Conservation (phyloP, 2,113 vertebrate species). For the Neodon shergylaensis region DNA sequence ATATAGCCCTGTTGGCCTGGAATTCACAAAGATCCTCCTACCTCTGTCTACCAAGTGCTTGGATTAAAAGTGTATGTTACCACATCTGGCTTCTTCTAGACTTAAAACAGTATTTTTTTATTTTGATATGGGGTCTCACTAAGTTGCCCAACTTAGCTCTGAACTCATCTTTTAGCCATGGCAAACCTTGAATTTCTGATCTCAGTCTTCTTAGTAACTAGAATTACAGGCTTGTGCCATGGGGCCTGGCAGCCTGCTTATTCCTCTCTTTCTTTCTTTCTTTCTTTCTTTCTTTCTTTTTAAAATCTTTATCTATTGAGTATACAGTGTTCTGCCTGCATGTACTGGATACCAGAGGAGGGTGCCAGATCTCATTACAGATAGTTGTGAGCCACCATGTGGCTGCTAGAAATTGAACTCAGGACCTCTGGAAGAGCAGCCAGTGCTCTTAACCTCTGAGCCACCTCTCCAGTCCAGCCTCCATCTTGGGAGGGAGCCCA, state of each 20-base stretch:
- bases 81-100: neutral
- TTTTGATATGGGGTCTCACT: neutral
- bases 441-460: no score
- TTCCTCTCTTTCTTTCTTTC: neutral
- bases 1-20: neutral
- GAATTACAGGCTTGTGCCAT: neutral
- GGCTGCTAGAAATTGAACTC: no score
- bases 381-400: no score
- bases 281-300: accelerated
- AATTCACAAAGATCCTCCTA: neutral
- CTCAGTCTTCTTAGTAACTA: neutral
- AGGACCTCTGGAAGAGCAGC: no score
- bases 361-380: no score
- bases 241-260: neutral
- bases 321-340: no score
- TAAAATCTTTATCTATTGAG: no score
- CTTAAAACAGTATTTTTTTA: neutral
- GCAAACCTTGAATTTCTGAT: neutral
- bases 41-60: neutral
- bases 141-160: neutral
- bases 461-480: neutral
- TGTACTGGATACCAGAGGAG: no score
- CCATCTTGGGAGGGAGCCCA: neutral
- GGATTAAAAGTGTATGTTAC: neutral
- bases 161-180: neutral